Percentiles rank a stretch among this genome's conserved stretches.
Conservation (phyloP, 2,797 vertebrate genomes). For the Cebuella pygmaea region DNA sequence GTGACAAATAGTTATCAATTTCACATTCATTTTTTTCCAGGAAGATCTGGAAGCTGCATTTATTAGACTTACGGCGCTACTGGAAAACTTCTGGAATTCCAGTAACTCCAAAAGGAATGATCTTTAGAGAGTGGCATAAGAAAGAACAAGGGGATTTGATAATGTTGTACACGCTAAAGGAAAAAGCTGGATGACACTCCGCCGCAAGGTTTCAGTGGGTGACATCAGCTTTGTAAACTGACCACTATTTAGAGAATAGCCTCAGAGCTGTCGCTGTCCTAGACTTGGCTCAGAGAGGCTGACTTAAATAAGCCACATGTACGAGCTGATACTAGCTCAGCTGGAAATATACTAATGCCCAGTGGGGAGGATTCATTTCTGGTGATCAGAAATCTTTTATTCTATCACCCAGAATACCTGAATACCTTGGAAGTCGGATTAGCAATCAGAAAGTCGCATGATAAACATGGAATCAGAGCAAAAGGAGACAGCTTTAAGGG, state of each 20-base stretch:
- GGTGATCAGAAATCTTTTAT: neutral
- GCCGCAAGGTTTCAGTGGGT: neutral
- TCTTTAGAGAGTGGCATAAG: neutral
- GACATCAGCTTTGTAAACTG: neutral
- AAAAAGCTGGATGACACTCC: neutral
- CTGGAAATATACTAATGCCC: neutral
- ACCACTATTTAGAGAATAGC: neutral
- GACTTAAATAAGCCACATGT: neutral
- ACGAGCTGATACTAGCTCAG: neutral
- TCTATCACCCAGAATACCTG: neutral
- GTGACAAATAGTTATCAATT: neutral
- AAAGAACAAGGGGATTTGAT: neutral
- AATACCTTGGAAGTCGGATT: neutral
- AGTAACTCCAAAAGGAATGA: neutral
- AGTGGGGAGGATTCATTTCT: neutral
- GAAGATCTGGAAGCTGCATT: neutral
- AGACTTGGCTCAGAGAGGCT: neutral
- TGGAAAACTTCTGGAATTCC: constrained; percentile 2
- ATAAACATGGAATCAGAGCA: neutral
- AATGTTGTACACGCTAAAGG: neutral
- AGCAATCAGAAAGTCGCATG: neutral
- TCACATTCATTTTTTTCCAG: neutral
- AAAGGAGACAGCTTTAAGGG: neutral
- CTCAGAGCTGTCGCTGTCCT: neutral
- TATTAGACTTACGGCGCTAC: neutral